Evolutionary conservation across 1,140 invertebrate genomes (phyloP).

Genomic region (Lepidurus couesii): DNA sequence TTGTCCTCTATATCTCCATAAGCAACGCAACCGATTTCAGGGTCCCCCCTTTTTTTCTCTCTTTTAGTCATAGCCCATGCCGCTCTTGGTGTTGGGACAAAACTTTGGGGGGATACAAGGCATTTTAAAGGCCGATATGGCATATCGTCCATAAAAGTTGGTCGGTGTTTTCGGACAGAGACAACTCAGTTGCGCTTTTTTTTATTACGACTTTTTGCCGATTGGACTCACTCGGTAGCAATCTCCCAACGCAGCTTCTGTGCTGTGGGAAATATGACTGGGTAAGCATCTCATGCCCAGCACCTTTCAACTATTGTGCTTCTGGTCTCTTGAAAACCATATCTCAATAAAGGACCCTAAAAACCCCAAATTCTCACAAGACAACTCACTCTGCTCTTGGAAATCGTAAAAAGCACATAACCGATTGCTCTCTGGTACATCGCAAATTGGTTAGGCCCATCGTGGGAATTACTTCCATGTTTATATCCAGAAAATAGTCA

Average conservation of each 20-base stretch:
- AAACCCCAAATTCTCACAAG: not conserved
- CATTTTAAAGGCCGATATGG: not conserved
- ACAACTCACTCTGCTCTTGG: constrained; percentile 2
- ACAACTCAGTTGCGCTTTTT: not conserved
- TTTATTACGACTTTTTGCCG: constrained; percentile 13
- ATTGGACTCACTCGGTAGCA: constrained; percentile 21
- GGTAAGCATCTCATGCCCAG: constrained; percentile 11
- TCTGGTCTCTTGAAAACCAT: not conserved
- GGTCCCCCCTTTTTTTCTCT: not conserved
- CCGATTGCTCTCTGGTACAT: not conserved
- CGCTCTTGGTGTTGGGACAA: constrained; percentile 6
- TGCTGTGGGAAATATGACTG: constrained; percentile 21
- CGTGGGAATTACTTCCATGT: constrained; percentile 9
- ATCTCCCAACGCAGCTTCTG: not conserved
- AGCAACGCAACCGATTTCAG: constrained; percentile 13
- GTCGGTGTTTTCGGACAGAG: not conserved
- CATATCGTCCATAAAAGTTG: constrained; percentile 16
- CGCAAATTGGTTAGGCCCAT: not conserved
- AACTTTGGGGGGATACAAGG: not conserved
- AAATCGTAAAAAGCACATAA: not conserved
- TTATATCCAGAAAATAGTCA: not conserved
- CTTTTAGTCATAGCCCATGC: constrained; percentile 16
- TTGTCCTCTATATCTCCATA: constrained; percentile 13
- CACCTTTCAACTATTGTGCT: constrained; percentile 12
- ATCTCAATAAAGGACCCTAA: constrained; percentile 12